phyloP scores from a whole-genome alignment of 2,797 vertebrate species.

The Peromyscus aztecus region DNA sequence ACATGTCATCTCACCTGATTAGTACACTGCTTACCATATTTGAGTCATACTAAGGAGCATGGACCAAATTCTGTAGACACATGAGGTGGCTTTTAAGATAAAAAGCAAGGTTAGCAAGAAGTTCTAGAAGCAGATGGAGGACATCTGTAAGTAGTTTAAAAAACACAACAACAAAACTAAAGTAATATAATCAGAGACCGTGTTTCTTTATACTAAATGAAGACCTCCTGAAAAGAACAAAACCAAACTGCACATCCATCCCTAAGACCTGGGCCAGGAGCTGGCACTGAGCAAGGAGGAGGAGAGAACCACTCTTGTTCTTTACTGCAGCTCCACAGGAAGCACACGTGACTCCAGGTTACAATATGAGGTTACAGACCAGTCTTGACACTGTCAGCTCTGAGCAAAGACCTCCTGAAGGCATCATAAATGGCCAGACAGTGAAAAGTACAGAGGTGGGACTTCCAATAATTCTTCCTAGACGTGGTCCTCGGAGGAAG shows the following conservation, averaged over 20 bases:
- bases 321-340: not conserved
- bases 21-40: not conserved
- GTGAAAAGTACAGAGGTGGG: not conserved
- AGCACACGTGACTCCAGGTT: not conserved
- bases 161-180: not conserved
- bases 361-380: not conserved
- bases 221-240: slow-evolving; percentile 46
- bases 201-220: not conserved
- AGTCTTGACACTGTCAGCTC: not conserved
- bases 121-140: not conserved
- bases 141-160: not conserved
- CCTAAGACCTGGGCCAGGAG: not conserved
- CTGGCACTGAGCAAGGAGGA: not conserved
- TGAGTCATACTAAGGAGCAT: not conserved
- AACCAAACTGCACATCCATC: not conserved
- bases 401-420: not conserved
- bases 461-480: not conserved
- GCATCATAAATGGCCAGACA: not conserved
- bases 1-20: not conserved
- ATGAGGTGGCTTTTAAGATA: not conserved
- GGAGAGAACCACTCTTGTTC: not conserved
- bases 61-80: not conserved
- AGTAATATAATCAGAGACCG: not conserved
- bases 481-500: not conserved
- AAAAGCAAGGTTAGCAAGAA: not conserved